Conservation (phyloP, 2,888 invertebrate species). For the Gari tellinella region DNA sequence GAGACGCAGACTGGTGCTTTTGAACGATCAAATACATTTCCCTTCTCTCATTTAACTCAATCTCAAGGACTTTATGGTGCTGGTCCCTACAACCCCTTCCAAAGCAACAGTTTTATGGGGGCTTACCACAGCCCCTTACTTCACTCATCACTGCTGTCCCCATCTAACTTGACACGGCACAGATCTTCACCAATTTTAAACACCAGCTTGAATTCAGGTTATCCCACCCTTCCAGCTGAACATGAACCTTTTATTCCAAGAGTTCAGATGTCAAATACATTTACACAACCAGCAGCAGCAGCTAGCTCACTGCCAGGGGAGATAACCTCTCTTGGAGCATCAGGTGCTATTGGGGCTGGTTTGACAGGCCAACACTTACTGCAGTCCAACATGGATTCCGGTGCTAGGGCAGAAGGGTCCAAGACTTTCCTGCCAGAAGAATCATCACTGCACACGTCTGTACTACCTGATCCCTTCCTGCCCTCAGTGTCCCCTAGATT, state of each 20-base stretch:
- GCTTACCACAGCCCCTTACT: constrained; percentile 39
- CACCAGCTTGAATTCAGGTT: not conserved
- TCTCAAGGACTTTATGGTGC: constrained; percentile 54
- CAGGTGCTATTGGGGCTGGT: constrained; percentile 17
- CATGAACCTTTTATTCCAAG: not conserved
- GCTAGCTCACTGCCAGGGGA: not conserved
- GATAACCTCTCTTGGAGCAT: not conserved
- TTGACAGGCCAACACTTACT: constrained; percentile 2
- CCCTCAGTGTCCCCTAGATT: constrained; percentile 24
- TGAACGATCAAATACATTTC: not conserved
- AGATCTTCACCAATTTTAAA: constrained; percentile 35
- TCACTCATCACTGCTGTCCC: constrained; percentile 32
- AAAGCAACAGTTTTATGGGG: constrained; percentile 13
- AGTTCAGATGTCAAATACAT: no score
- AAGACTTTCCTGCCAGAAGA: constrained; percentile 17
- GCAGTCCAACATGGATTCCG: constrained; percentile 3
- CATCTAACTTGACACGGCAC: constrained; percentile 29
- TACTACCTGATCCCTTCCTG: constrained; percentile 47
- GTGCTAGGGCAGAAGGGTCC: constrained; percentile 19
- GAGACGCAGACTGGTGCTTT: constrained; percentile 3
- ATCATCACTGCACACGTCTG: constrained; percentile 23
- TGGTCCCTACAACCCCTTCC: constrained; percentile 40
- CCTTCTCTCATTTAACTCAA: constrained; percentile 18
- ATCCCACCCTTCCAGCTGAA: no score
- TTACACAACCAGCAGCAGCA: not conserved